Evolutionary conservation across 2,888 invertebrate species (phyloP), one percentile per base, ranked within the genome.

Genomic region (Zeuzera pyrina): DNA sequence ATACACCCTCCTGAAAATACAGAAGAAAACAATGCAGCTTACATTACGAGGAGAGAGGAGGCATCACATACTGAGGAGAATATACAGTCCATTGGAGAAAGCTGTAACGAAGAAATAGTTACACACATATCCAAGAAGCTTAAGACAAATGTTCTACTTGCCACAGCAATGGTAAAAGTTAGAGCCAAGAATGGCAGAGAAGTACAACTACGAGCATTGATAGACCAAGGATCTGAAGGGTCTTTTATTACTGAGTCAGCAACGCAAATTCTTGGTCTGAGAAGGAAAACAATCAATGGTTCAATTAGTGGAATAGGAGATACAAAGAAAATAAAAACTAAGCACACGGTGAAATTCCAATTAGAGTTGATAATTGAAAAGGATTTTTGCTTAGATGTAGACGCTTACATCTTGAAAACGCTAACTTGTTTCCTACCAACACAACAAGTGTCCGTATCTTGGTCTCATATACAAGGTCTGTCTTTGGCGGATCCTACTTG

Each of bases 221-320:
- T 29, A 29, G 29, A 29, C 12, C 29, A 15, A 8, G 29, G 29
- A 19, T 29, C 29, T 19, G 16, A 29, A 29, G 29, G 29, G 10
- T 29, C 29, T 16, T 29, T 29, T 16, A 29, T 29, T 7, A 29
- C 29, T 6, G 29, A 29, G 29, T 29, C 29, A 11, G 29, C 29
- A 16, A 10, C 16, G 8, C 29, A 29, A 19, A n/a, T n/a, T n/a
- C 29, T 29, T 19, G 8, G 19, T 19, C 19, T 28, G 10, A 28
- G 19, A 5, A 28, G 12, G 19, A 28, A 11, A 10, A 15, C 29
- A 21, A 29, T 21, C 19, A 29, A 29, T 12, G 19, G 19, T 21
- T 21, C 19, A 12, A 29, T 29, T 21, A 29, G 21, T 21, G 29
- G 29, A 21, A 19, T 29, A 21, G 29, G 29, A 12, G 29, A 28